Conservation (phyloP, 1,140 invertebrate genomes). For the Geopemphigus sp. region DNA sequence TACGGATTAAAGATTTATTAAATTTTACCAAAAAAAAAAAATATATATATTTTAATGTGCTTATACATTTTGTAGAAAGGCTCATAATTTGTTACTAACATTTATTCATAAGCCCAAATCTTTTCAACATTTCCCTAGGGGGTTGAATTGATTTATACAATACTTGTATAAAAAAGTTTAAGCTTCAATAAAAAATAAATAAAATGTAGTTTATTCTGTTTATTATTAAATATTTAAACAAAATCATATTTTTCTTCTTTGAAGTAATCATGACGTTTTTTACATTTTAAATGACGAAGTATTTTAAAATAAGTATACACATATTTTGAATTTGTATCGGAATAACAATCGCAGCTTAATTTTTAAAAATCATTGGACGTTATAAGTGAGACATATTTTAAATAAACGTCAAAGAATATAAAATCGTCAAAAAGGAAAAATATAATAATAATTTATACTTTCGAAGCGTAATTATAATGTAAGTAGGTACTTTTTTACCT, state of each 20-base stretch:
- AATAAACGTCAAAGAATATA: background rate
- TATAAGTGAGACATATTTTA: background rate
- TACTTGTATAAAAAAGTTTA: constrained; percentile 1
- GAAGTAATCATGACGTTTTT: background rate
- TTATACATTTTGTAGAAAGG: background rate
- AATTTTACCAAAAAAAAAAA: background rate
- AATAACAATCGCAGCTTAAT: background rate
- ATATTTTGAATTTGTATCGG: background rate
- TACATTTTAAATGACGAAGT: background rate
- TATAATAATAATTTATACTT: too few species aligned
- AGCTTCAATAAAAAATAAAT: background rate
- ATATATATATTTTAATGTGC: background rate
- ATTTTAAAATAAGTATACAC: background rate
- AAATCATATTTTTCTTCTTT: constrained; percentile 12
- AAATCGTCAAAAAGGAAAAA: too few species aligned
- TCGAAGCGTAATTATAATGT: too few species aligned
- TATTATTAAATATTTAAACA: constrained; percentile 21
- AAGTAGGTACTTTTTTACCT: too few species aligned
- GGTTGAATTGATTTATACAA: background rate
- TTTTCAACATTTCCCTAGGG: background rate
- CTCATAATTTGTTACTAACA: background rate
- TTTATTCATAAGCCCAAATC: background rate
- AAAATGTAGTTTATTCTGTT: constrained; percentile 22
- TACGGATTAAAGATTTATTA: background rate
- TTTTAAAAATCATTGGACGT: background rate